Base-by-base conservation (phyloP, 2,113 vertebrate species). In the Lepus europaeus region DNA sequence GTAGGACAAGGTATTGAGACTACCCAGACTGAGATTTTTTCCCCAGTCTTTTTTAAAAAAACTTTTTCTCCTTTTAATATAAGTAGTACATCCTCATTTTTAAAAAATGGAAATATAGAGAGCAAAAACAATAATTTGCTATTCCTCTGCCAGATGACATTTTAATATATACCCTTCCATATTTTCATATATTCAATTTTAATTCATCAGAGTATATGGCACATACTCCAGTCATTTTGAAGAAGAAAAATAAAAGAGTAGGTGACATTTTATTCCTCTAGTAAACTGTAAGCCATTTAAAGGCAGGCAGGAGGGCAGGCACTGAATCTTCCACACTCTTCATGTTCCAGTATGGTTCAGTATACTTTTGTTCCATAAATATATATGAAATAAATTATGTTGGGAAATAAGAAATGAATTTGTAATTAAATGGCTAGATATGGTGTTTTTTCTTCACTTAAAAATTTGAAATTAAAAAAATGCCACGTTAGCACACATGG, bases 121-220 rank as follows among this genome's bases (percentile, higher is more conserved):
- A 86, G 61, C 66, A 95, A 66, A 81, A 81, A 87, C 39, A 91
- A 49, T 72, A 36, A 85, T 82, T 85, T 84, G 16, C 74, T 56
- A 11, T 78, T 68, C 27, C 29, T 87, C 79, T 74, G 17, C 53
- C 70, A 89, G 45, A 3, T 72, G 68, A 59, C 23, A 51, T 85
- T 77, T 96, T 87, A 49, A n/a, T 83, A 36, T 36, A 27, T 88
- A 13, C 29, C 17, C 13, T 90, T 89, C n/a, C 49, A 51, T 0
- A 33, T n/a, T 79, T 88, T 72, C 49, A 45, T 59, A 51, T 23
- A 53, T 83, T 79, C 59, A 78, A 25, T 53, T 89, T 87, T 87
- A 93, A 89, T 78, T 81, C 36, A 64, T 77, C 17, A 25, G 16
- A 13, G 20, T 74, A 56, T 73, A 33, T 74, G 69, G 2, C 82